Conservation (phyloP, 2,888 invertebrate species). For the Melieria picta region DNA sequence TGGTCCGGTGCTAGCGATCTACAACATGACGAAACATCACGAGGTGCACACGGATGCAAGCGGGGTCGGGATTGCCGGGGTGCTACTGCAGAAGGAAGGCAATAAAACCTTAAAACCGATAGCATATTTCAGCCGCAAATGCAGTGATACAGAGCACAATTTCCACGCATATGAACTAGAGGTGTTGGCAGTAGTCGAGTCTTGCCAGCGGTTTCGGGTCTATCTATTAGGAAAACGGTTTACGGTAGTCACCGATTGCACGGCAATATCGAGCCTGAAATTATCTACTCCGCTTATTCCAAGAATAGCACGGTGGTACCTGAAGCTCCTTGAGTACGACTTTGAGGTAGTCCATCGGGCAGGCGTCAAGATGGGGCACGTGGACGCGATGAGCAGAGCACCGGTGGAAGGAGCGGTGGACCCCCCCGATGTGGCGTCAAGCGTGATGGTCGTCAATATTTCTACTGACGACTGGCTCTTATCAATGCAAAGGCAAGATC, state of each 20-base stretch:
- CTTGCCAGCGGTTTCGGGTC: not conserved
- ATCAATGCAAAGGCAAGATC: conserved; percentile 38
- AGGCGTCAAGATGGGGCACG: conserved; percentile 49
- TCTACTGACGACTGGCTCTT: conserved; percentile 35
- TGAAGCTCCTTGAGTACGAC: too few species aligned
- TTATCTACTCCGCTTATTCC: conserved; percentile 49
- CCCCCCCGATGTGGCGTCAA: conserved; percentile 31
- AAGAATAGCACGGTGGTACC: not conserved
- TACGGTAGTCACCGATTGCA: conserved; percentile 52
- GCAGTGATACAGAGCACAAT: conserved; percentile 16
- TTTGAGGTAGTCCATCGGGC: too few species aligned
- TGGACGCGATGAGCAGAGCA: conserved; percentile 52
- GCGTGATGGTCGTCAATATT: conserved; percentile 29
- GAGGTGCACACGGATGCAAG: conserved; percentile 58
- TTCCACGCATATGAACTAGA: conserved; percentile 55
- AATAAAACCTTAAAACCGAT: conserved; percentile 45
- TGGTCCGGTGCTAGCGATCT: conserved; percentile 50
- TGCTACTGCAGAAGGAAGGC: conserved; percentile 50
- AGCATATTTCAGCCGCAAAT: conserved; percentile 35
- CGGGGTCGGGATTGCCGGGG: conserved; percentile 50
- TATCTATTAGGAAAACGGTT: conserved; percentile 35
- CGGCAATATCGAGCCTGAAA: conserved; percentile 51
- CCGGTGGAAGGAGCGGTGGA: conserved; percentile 29
- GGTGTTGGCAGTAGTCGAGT: conserved; percentile 54
- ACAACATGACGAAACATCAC: conserved; percentile 25